phyloP scores from a whole-genome alignment of 2,888 invertebrate genomes.

The Dyspetes luteomarginatus region DNA sequence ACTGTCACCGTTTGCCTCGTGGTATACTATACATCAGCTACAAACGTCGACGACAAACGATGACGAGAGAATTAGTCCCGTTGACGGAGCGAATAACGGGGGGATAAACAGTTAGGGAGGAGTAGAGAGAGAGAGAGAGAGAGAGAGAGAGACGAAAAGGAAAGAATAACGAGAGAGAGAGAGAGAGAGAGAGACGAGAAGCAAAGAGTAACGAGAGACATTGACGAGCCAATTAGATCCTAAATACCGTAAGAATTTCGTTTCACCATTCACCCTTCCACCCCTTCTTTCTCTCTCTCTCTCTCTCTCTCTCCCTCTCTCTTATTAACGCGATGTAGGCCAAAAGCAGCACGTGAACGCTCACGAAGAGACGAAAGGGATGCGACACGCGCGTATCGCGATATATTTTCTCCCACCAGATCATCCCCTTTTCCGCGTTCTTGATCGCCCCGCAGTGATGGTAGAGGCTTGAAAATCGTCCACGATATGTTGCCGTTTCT shows the following conservation, averaged over 20 bases:
- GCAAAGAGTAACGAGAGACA: conserved; percentile 78
- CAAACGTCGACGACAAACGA: conserved; percentile 30
- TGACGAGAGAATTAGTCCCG: conserved; percentile 57
- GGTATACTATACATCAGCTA: conserved; percentile 42
- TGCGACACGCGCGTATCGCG: conserved; percentile 23
- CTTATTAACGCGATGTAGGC: conserved; percentile 17
- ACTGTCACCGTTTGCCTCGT: conserved; percentile 76
- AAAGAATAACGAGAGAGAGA: conserved; percentile 36
- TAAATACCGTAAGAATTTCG: conserved; percentile 76
- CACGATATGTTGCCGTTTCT: conserved; percentile 15
- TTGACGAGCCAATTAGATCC: conserved; percentile 81
- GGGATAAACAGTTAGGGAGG: conserved; percentile 50
- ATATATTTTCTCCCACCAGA: conserved; percentile 24
- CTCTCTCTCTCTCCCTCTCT: conserved; percentile 2
- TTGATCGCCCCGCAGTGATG: conserved; percentile 23
- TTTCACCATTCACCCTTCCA: conserved; percentile 59
- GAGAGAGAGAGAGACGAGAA: conserved; percentile 39
- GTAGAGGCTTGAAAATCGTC: conserved; percentile 27
- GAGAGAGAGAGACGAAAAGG: conserved; percentile 53
- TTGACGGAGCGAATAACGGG: conserved; percentile 1
- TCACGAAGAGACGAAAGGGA: conserved; percentile 46
- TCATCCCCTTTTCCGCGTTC: conserved; percentile 34
- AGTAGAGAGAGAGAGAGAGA: conserved; percentile 21
- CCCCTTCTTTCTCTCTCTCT: conserved; percentile 1
- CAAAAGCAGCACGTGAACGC: conserved; percentile 32